phyloP scores from a whole-genome alignment of 37 sponge, comb jelly and placozoan species.

The Theonella swinhoei region DNA sequence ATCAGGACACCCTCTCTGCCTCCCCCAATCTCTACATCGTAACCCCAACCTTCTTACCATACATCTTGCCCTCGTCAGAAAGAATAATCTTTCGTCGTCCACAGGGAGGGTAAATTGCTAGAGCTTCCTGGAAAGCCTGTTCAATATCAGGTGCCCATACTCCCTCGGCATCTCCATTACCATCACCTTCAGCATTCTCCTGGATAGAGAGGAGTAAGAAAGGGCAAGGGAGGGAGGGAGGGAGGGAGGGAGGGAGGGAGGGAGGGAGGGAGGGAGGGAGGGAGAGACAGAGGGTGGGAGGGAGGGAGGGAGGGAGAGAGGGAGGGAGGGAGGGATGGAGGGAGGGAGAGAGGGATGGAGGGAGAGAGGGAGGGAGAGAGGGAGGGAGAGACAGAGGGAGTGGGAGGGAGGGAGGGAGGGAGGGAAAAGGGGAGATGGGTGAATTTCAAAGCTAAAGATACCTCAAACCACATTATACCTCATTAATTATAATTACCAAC shows the following conservation, averaged over 20 bases:
- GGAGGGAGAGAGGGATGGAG: too few relatives aligned
- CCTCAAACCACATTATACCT: background rate
- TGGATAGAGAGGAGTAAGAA: too few relatives aligned
- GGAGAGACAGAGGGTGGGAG: too few relatives aligned
- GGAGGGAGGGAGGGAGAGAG: background rate
- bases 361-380: background rate
- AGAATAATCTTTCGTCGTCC: conserved; percentile 97
- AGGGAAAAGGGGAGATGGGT: background rate
- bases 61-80: conserved; percentile 99
- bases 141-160: conserved; percentile 99
- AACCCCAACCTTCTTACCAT: conserved; percentile 76
- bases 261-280: background rate
- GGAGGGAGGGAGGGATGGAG: too few relatives aligned
- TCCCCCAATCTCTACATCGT: too few relatives aligned
- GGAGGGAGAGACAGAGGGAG: too few relatives aligned
- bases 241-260: background rate
- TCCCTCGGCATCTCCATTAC: conserved; percentile 62
- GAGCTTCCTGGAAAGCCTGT: conserved; percentile 98
- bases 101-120: conserved; percentile 98
- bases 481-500: too few relatives aligned
- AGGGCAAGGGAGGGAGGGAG: too few relatives aligned
- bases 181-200: background rate
- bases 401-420: background rate
- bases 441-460: background rate
- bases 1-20: too few relatives aligned